Base-by-base conservation (phyloP, 2,888 invertebrate genomes). In the Trichopoda pennipes region DNA sequence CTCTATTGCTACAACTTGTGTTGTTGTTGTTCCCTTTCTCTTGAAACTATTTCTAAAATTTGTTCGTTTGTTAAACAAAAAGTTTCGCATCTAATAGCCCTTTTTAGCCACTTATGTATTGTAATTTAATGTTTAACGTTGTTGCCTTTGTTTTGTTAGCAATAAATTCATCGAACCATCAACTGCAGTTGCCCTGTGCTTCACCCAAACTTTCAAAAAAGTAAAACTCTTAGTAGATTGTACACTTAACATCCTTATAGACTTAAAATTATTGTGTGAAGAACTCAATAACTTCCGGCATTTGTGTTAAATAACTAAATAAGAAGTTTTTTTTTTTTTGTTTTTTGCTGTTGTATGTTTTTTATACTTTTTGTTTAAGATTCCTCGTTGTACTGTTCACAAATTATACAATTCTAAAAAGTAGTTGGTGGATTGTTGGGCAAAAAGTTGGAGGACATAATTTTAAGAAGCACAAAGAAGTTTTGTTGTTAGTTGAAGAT, bases 161-260 rank as follows among this genome's bases (percentile, higher is more conserved):
- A 89, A 89, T 89, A 89, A 89, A 89, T 89, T 89, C 88, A 89
- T 89, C 89, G 89, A 89, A 89, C 89, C 87, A 86, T 86, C 85
- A 85, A 83, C 81, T 85, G 84, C 85, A 85, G 83, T 68, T 58
- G 58, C 60, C 51, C 47, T 49, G 42, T 21, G 17, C 64, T 64
- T 38, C 23, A 23, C 61, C 60, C 72, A 77, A 68, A 73, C 61
- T 63, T 51, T 32, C 19, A 49, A 35, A 63, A 61, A 19, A 56
- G 44, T 55, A 69, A 16, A 63, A 49, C 58, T 56, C 35, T 19
- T 44, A 58, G 69, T 58, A 14, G 58, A 64, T 55, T 44, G 47
- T 70, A 63, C 56, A 69, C 61, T 61, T 53, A 68, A 76, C 70
- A 79, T 80, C 19, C 68, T 80, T 61, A 69, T 80, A 74, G 68